Evolutionary conservation across 2,113 vertebrate genomes (phyloP).

Genomic region (Notechis scutatus): DNA sequence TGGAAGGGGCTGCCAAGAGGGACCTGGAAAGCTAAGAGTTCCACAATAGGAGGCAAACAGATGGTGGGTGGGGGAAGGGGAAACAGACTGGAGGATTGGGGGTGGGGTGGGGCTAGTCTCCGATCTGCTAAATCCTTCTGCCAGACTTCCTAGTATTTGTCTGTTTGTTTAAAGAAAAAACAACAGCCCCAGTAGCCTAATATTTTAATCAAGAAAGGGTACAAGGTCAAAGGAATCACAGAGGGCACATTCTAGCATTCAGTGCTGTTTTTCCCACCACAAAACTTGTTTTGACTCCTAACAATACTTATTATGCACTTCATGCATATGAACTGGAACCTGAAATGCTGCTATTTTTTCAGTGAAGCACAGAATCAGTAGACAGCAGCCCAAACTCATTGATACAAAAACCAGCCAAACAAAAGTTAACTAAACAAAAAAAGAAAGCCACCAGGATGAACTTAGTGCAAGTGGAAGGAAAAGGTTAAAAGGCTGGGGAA

Average conservation of each 20-base stretch:
- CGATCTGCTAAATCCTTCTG: background rate
- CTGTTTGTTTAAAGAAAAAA: background rate
- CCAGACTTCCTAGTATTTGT: background rate
- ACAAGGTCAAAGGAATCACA: background rate
- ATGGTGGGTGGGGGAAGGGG: slow-evolving; percentile 19
- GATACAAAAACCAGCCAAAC: background rate
- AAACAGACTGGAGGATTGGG: background rate
- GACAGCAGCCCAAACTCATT: background rate
- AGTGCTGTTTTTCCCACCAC: background rate
- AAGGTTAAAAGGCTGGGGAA: background rate
- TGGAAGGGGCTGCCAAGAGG: background rate
- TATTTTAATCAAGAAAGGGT: background rate
- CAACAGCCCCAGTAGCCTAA: background rate
- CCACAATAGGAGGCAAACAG: slow-evolving; percentile 18
- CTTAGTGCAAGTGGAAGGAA: background rate
- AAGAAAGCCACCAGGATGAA: background rate
- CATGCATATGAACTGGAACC: background rate
- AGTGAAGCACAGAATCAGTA: background rate
- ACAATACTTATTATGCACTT: background rate
- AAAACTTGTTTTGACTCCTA: background rate
- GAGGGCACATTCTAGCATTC: background rate
- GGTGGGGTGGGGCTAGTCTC: background rate
- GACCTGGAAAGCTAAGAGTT: background rate
- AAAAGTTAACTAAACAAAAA: background rate
- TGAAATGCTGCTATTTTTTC: background rate